Evolutionary conservation across 1,140 invertebrate species (phyloP).

Genomic region (Trypoxylus dichotomus): DNA sequence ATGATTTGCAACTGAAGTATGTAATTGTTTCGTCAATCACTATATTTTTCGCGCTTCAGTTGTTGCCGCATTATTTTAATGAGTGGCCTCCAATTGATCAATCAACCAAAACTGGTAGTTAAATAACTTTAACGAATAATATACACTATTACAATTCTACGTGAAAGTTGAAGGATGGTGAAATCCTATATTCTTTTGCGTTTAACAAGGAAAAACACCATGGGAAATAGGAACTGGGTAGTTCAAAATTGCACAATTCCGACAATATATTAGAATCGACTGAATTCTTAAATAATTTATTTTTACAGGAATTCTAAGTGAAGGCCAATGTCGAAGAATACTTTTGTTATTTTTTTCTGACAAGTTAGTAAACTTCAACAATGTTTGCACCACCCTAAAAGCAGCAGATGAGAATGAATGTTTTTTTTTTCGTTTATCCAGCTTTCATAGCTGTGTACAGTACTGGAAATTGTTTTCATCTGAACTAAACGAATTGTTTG

Average conservation of each 20-base stretch:
- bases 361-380: too few species aligned
- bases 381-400: too few species aligned
- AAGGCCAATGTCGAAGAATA: too few species aligned
- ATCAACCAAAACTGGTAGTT: background rate
- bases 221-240: background rate
- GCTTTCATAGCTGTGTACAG: too few species aligned
- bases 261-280: too few species aligned
- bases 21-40: background rate
- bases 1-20: background rate
- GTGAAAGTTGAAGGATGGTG: background rate
- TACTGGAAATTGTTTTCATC: too few species aligned
- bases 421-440: too few species aligned
- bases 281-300: background rate
- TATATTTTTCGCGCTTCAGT: background rate
- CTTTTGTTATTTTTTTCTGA: too few species aligned
- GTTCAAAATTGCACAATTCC: too few species aligned
- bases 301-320: background rate
- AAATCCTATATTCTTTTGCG: background rate
- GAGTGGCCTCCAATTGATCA: background rate
- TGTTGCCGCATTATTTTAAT: conserved; percentile 2
- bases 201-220: background rate
- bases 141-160: background rate
- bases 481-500: too few species aligned
- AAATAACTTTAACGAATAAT: background rate
- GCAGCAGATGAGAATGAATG: too few species aligned